These are phyloP conservation scores for Cataglyphis hispanica DNA, from an alignment of 1,140 invertebrate genomes.

Conservation along the genomic window DNA sequence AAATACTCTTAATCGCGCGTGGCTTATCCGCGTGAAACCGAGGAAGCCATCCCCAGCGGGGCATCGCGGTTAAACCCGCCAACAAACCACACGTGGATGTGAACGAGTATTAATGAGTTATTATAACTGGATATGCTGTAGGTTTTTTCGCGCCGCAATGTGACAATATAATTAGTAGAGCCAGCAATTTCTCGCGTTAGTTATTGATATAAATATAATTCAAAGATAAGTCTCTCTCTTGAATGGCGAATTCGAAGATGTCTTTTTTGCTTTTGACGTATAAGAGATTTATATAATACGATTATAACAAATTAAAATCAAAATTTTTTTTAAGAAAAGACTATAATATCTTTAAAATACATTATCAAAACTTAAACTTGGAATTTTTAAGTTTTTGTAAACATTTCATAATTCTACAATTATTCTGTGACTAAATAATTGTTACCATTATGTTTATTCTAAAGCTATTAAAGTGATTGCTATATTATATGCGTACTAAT, in stretches of 20 bases:
- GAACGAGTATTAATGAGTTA: slow-evolving; percentile 47
- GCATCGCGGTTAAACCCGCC: slow-evolving; percentile 29
- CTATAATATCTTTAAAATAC: too few relatives aligned
- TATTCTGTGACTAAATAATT: background rate
- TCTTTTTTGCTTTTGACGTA: background rate
- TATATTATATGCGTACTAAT: background rate
- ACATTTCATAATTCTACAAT: background rate
- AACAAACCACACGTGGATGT: slow-evolving; percentile 25
- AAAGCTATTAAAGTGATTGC: too few relatives aligned
- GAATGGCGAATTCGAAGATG: background rate
- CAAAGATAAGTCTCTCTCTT: background rate
- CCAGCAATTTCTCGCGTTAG: background rate
- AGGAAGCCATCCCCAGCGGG: slow-evolving; percentile 27
- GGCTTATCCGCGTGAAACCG: slow-evolving; percentile 51
- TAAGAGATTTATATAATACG: background rate
- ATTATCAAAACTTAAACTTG: too few relatives aligned
- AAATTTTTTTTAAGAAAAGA: background rate
- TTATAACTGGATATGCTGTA: background rate
- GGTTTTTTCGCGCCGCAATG: background rate
- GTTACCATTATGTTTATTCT: background rate
- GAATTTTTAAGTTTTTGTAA: too few relatives aligned
- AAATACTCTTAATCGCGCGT: slow-evolving; percentile 51
- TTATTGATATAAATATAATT: slow-evolving; percentile 24
- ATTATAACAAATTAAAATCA: background rate
- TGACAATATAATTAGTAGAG: slow-evolving; percentile 41